Evolutionary conservation across 2,888 invertebrate genomes (phyloP).

Genomic region (Apoda limacodes): DNA sequence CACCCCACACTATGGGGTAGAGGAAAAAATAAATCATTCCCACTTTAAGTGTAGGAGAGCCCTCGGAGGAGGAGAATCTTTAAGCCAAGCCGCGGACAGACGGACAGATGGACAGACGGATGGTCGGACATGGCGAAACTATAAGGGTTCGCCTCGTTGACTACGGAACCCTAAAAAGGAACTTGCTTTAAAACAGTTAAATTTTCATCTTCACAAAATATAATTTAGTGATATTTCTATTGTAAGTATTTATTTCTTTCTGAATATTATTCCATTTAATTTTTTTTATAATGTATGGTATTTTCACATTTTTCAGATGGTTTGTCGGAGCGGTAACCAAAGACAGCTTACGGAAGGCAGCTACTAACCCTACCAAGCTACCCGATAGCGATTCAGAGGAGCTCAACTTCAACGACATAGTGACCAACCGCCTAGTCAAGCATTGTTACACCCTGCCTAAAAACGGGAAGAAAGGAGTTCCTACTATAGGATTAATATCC

Average conservation of each 20-base stretch:
- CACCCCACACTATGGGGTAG: no score
- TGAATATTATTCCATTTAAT: conserved; percentile 1
- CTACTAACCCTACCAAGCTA: conserved; percentile 25
- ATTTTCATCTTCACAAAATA: no score
- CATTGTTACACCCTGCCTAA: conserved; percentile 72
- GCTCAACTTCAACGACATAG: conserved; percentile 45
- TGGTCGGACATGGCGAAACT: no score
- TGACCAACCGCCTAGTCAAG: conserved; percentile 68
- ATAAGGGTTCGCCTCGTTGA: no score
- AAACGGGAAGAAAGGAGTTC: conserved; percentile 26
- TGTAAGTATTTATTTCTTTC: no score
- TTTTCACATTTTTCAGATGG: conserved; percentile 11
- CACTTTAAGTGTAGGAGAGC: no score
- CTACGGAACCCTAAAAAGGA: no score
- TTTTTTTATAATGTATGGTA: conserved; percentile 3
- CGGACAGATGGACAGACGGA: no score
- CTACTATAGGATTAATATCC: conserved; percentile 76
- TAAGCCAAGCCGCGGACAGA: no score
- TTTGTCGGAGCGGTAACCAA: conserved; percentile 28
- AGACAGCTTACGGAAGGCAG: conserved; percentile 64
- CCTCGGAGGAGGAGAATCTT: no score
- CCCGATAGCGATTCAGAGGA: conserved; percentile 45
- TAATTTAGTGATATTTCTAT: no score
- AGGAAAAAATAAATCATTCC: no score
- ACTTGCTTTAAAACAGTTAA: neutral